phyloP scores from a whole-genome alignment of 2,113 vertebrate genomes.

The Solea solea region DNA sequence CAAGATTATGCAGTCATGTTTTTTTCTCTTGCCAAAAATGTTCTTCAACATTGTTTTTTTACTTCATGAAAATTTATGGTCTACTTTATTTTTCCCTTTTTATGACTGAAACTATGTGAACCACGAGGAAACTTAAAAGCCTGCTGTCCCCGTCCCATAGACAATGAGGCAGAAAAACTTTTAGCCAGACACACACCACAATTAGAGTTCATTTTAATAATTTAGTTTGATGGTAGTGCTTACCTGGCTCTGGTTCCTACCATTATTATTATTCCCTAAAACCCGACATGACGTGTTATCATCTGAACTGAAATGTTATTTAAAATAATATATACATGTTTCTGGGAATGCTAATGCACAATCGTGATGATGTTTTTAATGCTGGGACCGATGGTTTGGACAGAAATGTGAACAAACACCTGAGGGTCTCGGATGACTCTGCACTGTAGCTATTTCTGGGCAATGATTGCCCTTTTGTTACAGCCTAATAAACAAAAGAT shows the following conservation, averaged over 20 bases:
- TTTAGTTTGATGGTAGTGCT: no score
- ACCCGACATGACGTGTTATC: background rate
- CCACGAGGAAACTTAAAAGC: no score
- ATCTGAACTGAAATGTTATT: conserved; percentile 2
- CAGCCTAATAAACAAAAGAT: conserved; percentile 71
- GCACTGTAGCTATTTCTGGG: conserved; percentile 74
- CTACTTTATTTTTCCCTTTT: conserved; percentile 19
- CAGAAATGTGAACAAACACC: conserved; percentile 63
- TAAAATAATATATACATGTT: background rate
- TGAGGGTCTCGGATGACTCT: conserved; percentile 67
- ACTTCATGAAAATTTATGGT: background rate
- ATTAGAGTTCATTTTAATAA: no score
- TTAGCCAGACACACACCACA: no score
- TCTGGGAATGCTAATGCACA: background rate
- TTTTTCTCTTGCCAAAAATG: no score
- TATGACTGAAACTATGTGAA: background rate
- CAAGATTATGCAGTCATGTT: background rate
- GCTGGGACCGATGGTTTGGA: conserved; percentile 26
- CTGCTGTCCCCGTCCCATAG: no score
- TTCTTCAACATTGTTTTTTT: background rate
- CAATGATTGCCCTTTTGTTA: conserved; percentile 73
- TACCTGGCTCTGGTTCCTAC: no score
- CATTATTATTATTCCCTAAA: no score
- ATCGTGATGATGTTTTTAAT: conserved; percentile 5
- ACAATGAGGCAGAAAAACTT: no score